Base-by-base conservation (phyloP, 2,888 invertebrate species). In the Unio pictorum region DNA sequence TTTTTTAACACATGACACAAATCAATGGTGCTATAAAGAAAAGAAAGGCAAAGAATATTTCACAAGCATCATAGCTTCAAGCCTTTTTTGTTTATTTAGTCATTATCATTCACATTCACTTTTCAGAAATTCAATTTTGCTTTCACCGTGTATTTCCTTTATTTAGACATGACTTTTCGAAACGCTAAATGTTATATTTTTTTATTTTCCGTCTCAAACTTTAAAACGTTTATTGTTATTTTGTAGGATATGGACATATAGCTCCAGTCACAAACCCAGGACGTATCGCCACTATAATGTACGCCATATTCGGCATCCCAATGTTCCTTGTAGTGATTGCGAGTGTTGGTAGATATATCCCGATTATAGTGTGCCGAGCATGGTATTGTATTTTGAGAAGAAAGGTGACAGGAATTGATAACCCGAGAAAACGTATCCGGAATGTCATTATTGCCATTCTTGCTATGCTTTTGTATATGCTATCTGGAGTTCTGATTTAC, bases 301-400 rank as follows among this genome's bases (percentile, higher is more conserved):
- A 99, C 89, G 96, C 98, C 55, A 93, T 96, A 75, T 93, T 99
- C 76, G 98, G 98, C 18, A 98, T 99, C 84, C 98, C 99, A 0
- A 92, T 99, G 84, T 97, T 98, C 91, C 92, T 98, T 81, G 95
- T 98, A 71, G 94, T 98, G 26, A 90, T 99, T 78, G 96, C 97
- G 56, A 97, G 98, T 91, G 95, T 98, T 88, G 98, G 98, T 79
- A 97, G 96, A 91, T 92, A 96, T 18, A 95, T 99, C 45, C 45
- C 45, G 45, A 45, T 45, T 11, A 15, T 45, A 45, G 45, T 15
- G 26, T 0, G 59, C n/a, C 23, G 15, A 23, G 23, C 23, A 3
- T 23, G 59, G 26, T 26, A 26, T 11, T 26, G 26, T 23, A 59
- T 20, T 61, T 57, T 23, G 55, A 63, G 20, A n/a, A 60, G 61